phyloP scores from a whole-genome alignment of 2,797 vertebrate genomes.

The Gallinago stenura region DNA sequence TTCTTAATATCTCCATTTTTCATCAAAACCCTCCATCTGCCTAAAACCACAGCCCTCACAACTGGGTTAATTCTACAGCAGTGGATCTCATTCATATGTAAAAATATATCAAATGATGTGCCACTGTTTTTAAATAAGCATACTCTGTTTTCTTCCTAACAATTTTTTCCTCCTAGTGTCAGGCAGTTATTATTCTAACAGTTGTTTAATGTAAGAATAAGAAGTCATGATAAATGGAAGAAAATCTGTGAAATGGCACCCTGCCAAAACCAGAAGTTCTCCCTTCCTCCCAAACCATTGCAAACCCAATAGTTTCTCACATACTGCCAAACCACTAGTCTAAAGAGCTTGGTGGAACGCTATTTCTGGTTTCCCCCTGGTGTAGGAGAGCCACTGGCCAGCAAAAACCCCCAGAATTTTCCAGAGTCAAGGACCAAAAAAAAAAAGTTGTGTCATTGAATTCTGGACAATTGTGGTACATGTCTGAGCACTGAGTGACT shows the following conservation, averaged over 20 bases:
- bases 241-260: background rate
- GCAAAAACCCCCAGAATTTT: background rate
- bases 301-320: background rate
- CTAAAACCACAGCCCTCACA: background rate
- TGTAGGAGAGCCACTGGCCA: background rate
- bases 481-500: background rate
- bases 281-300: background rate
- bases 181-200: background rate
- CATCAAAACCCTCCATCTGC: background rate
- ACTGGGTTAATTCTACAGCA: background rate
- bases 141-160: background rate
- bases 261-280: background rate
- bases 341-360: background rate
- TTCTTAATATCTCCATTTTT: background rate
- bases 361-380: background rate
- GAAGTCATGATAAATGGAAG: background rate
- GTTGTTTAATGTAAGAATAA: background rate
- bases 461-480: background rate
- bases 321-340: background rate
- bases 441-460: background rate
- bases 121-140: background rate
- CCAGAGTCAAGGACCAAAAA: background rate
- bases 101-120: background rate
- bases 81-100: background rate
- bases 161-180: background rate